A percentile compares a stretch with the other conserved stretches of the same genome.
These are phyloP conservation scores for Galerucella calmariensis DNA, from an alignment of 2,888 invertebrate genomes.

Conservation along the genomic window DNA sequence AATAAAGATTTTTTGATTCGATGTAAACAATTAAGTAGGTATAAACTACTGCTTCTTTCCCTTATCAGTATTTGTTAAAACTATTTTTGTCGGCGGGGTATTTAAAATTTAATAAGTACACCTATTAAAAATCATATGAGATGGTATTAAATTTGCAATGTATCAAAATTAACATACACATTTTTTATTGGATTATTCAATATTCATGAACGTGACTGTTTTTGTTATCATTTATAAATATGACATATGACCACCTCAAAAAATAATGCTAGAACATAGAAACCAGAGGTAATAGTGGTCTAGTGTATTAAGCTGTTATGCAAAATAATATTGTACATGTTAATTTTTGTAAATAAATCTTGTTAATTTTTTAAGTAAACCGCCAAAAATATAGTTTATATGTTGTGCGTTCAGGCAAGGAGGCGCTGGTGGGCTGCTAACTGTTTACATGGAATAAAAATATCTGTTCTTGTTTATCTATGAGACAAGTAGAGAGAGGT, in stretches of 20 bases:
- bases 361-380: not conserved
- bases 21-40: not conserved
- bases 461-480: not conserved
- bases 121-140: too few relatives aligned
- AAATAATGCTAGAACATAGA: too few relatives aligned
- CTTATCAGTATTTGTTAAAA: not conserved
- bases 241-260: too few relatives aligned
- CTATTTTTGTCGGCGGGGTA: not conserved
- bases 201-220: too few relatives aligned
- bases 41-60: not conserved
- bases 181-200: too few relatives aligned
- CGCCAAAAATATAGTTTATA: constrained; percentile 3
- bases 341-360: not conserved
- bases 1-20: constrained; percentile 16
- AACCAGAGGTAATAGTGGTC: too few relatives aligned
- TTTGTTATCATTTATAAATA: too few relatives aligned
- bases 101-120: not conserved
- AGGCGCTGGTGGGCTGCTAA: not conserved
- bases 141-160: too few relatives aligned
- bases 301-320: too few relatives aligned
- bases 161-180: too few relatives aligned
- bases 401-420: not conserved
- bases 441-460: constrained; percentile 6
- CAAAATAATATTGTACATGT: not conserved
- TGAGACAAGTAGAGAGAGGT: constrained; percentile 17